A percentile compares a stretch with the other conserved stretches of the same genome.
Evolutionary conservation across 2,797 vertebrate species (phyloP).

Genomic region (Acanthurus lineatus): DNA sequence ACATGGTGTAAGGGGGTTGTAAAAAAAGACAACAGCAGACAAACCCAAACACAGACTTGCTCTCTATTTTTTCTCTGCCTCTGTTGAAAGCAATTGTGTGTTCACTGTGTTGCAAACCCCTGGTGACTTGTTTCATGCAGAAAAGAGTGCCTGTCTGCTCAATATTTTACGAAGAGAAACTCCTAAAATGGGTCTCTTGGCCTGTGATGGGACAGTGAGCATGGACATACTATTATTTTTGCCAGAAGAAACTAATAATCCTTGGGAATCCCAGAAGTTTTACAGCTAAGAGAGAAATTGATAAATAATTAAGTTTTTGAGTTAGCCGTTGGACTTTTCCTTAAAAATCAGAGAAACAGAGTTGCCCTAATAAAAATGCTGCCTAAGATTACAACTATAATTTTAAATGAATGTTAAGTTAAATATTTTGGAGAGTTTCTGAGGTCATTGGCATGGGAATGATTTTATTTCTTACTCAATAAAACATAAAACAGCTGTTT

Average conservation of each 20-base stretch:
- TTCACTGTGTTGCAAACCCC: slow-evolving; percentile 42
- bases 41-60: slow-evolving; percentile 25
- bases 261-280: slow-evolving; percentile 24
- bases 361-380: background rate
- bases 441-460: background rate
- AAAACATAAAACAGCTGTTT: background rate
- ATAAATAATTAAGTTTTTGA: slow-evolving; percentile 22
- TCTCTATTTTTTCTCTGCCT: slow-evolving; percentile 22
- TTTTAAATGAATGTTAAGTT: background rate
- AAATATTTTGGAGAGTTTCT: background rate
- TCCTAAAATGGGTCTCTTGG: slow-evolving; percentile 39
- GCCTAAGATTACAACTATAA: background rate
- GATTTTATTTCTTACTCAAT: background rate
- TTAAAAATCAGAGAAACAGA: background rate
- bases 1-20: background rate
- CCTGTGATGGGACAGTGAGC: slow-evolving; percentile 12
- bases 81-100: slow-evolving; percentile 54
- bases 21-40: slow-evolving; percentile 18
- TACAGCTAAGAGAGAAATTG: slow-evolving; percentile 14
- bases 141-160: slow-evolving; percentile 58
- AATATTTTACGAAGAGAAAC: slow-evolving; percentile 69
- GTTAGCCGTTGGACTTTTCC: background rate
- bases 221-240: slow-evolving; percentile 28
- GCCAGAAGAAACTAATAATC: slow-evolving; percentile 28
- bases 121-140: slow-evolving; percentile 38